A percentile compares a stretch with the other conserved stretches of the same genome.
phyloP scores from a whole-genome alignment of 1,140 invertebrate species.

The Planococcus citri region DNA sequence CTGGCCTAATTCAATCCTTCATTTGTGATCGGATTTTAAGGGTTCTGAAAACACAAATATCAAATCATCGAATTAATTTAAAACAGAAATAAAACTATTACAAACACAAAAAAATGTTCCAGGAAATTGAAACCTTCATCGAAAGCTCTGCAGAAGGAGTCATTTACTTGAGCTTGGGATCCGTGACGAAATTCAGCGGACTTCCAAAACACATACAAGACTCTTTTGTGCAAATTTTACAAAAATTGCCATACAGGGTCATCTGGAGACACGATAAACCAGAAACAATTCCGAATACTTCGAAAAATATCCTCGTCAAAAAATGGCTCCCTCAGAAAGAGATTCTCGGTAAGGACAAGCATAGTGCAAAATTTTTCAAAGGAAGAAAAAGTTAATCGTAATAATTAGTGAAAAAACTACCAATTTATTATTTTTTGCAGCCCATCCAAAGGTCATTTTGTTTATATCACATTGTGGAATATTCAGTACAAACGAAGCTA shows the following conservation, averaged over 20 bases:
- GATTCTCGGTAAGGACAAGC: slow-evolving; percentile 23
- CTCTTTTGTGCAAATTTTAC: slow-evolving; percentile 22
- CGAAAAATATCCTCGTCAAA: slow-evolving; percentile 24
- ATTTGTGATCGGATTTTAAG: too few species aligned
- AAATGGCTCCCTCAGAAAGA: slow-evolving; percentile 27
- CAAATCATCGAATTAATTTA: too few species aligned
- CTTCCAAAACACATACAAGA: slow-evolving; percentile 41
- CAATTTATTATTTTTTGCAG: too few species aligned
- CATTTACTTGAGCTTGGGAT: slow-evolving; percentile 58
- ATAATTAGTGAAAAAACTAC: too few species aligned
- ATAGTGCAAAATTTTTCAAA: too few species aligned
- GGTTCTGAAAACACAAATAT: too few species aligned
- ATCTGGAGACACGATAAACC: slow-evolving; percentile 58
- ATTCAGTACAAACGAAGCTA: slow-evolving; percentile 22
- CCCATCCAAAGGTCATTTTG: slow-evolving; percentile 1
- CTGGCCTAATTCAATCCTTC: too few species aligned
- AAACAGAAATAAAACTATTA: too few species aligned
- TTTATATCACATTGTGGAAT: slow-evolving; percentile 30
- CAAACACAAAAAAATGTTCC: too few species aligned
- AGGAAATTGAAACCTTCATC: too few species aligned
- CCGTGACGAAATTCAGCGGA: slow-evolving; percentile 30
- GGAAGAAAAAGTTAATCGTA: too few species aligned
- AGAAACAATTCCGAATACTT: background rate
- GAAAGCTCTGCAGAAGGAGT: slow-evolving; percentile 32
- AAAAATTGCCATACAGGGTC: slow-evolving; percentile 38